Base-by-base conservation (phyloP, 2,797 vertebrate genomes). In the Lacerta bilineata region DNA sequence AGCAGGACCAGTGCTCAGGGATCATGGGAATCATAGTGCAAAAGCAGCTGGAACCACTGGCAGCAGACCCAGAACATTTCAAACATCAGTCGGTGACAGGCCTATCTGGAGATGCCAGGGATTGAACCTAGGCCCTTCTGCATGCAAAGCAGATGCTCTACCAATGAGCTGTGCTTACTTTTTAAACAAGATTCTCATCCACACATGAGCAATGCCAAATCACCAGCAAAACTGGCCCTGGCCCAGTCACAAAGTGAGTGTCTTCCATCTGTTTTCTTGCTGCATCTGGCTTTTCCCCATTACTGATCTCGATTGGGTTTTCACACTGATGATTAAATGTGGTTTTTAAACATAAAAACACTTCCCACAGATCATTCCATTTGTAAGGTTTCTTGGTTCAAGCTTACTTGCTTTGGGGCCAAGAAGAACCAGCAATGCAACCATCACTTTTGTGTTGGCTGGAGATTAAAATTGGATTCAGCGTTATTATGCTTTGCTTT, bases 281-380 rank as follows among this genome's bases (percentile, higher is more conserved):
- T 55, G 43, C 75, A 89, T 64, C 20, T 27, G 78, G 43, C 66
- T 79, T 59, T 80, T 88, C 61, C 64, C 61, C 68, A 29, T 64
- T 84, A 46, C 43, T 66, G 36, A 25, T 68, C 80, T 66, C 29
- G 13, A 15, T 2, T 71, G 27, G 17, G 68, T 72, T 64, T 59
- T 69, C 23, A 8, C 43, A 50, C 5, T 55, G n/a, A 25, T 85
- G 43, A 80, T 59, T 79, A 84, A 79, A 43, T 76, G 11, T 7
- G 79, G 5, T 84, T 81, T 84, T 29, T 69, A 71, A 71, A 46
- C 39, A 5, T 23, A 11, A 66, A 64, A 27, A 25, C 41, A 27
- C 11, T 82, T 68, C 17, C 61, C 25, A 46, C 36, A 11, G 8
- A 33, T 5, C 0, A 61, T 39, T 50, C 43, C 36, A 75, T 87